Base-by-base conservation (phyloP, 2,797 vertebrate species). In the Pangasius larnaudii region DNA sequence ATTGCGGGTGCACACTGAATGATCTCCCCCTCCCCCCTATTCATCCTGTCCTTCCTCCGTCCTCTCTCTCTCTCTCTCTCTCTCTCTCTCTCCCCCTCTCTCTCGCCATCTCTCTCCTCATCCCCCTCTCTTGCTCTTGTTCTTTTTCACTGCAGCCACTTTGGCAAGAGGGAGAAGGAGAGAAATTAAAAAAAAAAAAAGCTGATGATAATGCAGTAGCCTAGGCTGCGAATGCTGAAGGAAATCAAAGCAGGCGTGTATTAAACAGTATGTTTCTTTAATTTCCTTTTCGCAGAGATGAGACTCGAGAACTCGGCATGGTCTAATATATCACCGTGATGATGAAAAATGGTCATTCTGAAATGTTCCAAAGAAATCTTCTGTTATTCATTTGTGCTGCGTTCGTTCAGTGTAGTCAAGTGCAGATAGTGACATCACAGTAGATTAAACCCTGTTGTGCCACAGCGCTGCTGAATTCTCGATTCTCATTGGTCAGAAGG, bases 111-210 rank as follows among this genome's bases (percentile, higher is more conserved):
- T 14, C 51, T 36, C 8, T 65, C 59, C 56, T 58, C 56, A 65
- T 67, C 59, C 9, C 36, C 11, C 18, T 4, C 19, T 39, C 42
- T 67, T 53, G 33, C 53, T 75, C 69, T 59, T 2, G 2, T 13
- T 71, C 53, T 74, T 74, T 85, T 42, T 59, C 19, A 72, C 69
- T 61, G 65, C 58, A 83, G 59, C 80, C 24, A 30, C 59, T 83
- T n/a, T 65, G 58, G 36, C 80, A 63, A 27, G 2, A 49, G 39
- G 27, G 27, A 65, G 39, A 65, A 83, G 80, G 24, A 30, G 39
- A 19, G 22, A 14, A 18, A 5, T 36, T 10, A 27, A 61, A 30
- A 16, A 13, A 74, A 36, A 75, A n/a, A 75, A 49, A 33, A 24
- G 39, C 80, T 19, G 39, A 82, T 63, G 27, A 46, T 83, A 83